Evolutionary conservation across 64 coral and sea anemone species (phyloP).

Genomic region (Actinia tenebrosa): DNA sequence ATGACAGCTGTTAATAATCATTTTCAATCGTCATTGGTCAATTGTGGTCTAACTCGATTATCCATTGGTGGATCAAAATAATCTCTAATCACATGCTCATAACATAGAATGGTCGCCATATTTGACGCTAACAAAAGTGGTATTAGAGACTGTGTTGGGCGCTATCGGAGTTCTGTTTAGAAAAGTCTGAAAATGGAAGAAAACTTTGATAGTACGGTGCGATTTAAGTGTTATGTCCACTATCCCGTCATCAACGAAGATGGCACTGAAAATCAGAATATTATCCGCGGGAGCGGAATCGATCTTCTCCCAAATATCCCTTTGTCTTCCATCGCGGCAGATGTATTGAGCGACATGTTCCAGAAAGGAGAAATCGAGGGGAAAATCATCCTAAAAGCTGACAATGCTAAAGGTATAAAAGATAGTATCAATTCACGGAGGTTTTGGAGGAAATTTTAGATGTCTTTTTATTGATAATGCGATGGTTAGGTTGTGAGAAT

Average conservation of each 20-base stretch:
- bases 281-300: slow-evolving; percentile 63
- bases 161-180: background rate
- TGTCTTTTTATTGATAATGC: background rate
- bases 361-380: slow-evolving; percentile 83
- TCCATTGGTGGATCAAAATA: slow-evolving; percentile 80
- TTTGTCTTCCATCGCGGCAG: slow-evolving; percentile 59
- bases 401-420: slow-evolving; percentile 72
- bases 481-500: background rate
- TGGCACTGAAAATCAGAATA: slow-evolving; percentile 52
- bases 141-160: slow-evolving; percentile 5
- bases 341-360: slow-evolving; percentile 85
- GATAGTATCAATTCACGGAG: background rate
- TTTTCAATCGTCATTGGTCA: slow-evolving; percentile 80
- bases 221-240: slow-evolving; percentile 63
- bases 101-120: slow-evolving; percentile 53
- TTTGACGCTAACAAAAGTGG: slow-evolving; percentile 48
- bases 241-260: slow-evolving; percentile 56
- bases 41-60: slow-evolving; percentile 33
- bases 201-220: slow-evolving; percentile 9
- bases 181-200: slow-evolving; percentile 36
- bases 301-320: slow-evolving; percentile 31
- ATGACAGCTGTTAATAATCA: slow-evolving; percentile 71
- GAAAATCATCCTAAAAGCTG: slow-evolving; percentile 88
- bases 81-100: slow-evolving; percentile 60
- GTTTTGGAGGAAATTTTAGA: background rate